Base-by-base conservation (phyloP, 2,888 invertebrate genomes). In the Rhogogaster chlorosoma region DNA sequence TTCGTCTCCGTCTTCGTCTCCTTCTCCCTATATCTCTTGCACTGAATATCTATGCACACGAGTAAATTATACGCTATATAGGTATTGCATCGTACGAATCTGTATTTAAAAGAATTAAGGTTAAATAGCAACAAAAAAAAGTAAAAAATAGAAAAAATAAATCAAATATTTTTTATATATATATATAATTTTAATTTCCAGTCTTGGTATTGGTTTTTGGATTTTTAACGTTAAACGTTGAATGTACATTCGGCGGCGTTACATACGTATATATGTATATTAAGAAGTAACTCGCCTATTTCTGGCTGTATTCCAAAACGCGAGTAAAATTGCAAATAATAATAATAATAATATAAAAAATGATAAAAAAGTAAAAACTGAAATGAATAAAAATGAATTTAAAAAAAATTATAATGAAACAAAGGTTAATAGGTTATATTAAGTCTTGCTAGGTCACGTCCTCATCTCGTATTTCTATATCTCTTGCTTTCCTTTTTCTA, bases 321-420 rank as follows among this genome's bases (percentile, higher is more conserved):
- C 70, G 85, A 87, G 86, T 84, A 78, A 83, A 84, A 84, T 83
- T 86, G 38, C 83, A 75, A 64, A 10, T 77, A 61, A 64, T 42
- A 29, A 83, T 29, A 29, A 49, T 10, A 78, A 73, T 45, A 85
- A 85, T 64, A 57, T 67, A 10, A 49, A 38, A 29, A 64, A 80
- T 80, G 80, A 85, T 85, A 84, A 85, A 85, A 85, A 87, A 86
- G 10, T 18, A 10, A 36, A 83, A 83, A 85, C 73, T 85, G 38
- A 78, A 82, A 64, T 4, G 71, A 61, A 61, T 42, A 45, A 83
- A 38, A 26, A 61, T 2, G 53, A 10, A 42, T 29, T 38, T 42
- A 84, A 84, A 86, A 85, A 85, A 84, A 84, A 7, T 2, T 1
- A 22, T 57, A 22, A 85, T 84, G 73, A 84, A 87, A 86, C 3